Percentiles rank a stretch among this genome's conserved stretches.
Conservation (phyloP, 2,888 invertebrate genomes). For the Pasiphila rectangulata region DNA sequence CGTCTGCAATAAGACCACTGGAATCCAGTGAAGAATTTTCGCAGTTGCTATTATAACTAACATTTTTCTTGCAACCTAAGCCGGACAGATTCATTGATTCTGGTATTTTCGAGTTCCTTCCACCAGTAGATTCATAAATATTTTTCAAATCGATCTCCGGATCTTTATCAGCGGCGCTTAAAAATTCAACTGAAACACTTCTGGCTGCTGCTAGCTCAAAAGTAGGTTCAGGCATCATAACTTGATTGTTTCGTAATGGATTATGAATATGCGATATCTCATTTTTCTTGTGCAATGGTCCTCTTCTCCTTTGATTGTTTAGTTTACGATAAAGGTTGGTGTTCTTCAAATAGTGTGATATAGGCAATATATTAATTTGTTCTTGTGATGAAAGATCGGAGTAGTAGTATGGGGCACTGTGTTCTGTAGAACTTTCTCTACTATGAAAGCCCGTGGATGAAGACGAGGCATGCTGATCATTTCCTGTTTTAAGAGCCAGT, state of each 20-base stretch:
- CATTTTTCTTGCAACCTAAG: constrained; percentile 72
- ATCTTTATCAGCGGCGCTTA: constrained; percentile 84
- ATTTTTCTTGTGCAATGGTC: constrained; percentile 80
- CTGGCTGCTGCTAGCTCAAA: constrained; percentile 81
- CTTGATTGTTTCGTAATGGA: constrained; percentile 80
- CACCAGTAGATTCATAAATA: constrained; percentile 85
- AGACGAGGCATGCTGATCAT: constrained; percentile 58
- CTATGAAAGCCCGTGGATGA: constrained; percentile 79
- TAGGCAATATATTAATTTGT: constrained; percentile 69
- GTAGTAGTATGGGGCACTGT: constrained; percentile 92
- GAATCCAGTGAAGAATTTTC: constrained; percentile 53
- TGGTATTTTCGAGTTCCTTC: constrained; percentile 80
- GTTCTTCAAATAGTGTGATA: constrained; percentile 73
- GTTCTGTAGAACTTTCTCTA: constrained; percentile 83
- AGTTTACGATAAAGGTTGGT: constrained; percentile 79
- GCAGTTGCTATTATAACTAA: constrained; percentile 45
- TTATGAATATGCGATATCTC: constrained; percentile 88
- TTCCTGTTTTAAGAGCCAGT: constrained; percentile 50
- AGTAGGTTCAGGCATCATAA: constrained; percentile 55
- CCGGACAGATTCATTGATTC: constrained; percentile 76
- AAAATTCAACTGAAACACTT: constrained; percentile 84
- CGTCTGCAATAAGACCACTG: constrained; percentile 45
- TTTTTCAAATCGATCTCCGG: constrained; percentile 85
- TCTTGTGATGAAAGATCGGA: constrained; percentile 85
- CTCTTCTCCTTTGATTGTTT: constrained; percentile 87